phyloP scores from a whole-genome alignment of 2,797 vertebrate species.

The Acanthornis magna region DNA sequence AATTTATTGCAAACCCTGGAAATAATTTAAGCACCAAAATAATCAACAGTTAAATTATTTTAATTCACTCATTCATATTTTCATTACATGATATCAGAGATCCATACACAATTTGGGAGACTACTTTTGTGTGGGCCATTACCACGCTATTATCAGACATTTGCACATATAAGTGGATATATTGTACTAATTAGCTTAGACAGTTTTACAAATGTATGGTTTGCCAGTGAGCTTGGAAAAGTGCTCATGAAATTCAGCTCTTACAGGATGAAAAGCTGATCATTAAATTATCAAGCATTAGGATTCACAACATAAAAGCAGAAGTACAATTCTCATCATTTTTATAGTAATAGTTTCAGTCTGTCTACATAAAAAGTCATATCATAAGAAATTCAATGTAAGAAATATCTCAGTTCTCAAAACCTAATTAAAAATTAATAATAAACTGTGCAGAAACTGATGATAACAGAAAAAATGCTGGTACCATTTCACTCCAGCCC shows the following conservation, averaged over 20 bases:
- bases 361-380: not conserved
- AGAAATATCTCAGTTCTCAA: constrained; percentile 31
- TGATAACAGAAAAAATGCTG: constrained; percentile 38
- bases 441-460: constrained; percentile 39
- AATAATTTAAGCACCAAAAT: not conserved
- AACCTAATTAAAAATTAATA: constrained; percentile 61
- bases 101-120: not conserved
- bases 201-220: not conserved
- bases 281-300: constrained; percentile 23
- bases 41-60: not conserved
- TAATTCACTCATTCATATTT: not conserved
- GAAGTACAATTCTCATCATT: not conserved
- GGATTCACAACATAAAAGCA: constrained; percentile 24
- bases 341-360: not conserved
- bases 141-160: not conserved
- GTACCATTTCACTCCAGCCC: not conserved
- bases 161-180: not conserved
- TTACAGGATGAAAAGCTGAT: not conserved
- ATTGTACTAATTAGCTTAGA: not conserved
- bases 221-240: not conserved
- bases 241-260: not conserved
- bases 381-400: constrained; percentile 19
- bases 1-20: not conserved
- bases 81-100: not conserved
- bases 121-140: not conserved